These are phyloP conservation scores for Acrobasis suavella DNA, from an alignment of 2,888 invertebrate species.

Conservation along the genomic window DNA sequence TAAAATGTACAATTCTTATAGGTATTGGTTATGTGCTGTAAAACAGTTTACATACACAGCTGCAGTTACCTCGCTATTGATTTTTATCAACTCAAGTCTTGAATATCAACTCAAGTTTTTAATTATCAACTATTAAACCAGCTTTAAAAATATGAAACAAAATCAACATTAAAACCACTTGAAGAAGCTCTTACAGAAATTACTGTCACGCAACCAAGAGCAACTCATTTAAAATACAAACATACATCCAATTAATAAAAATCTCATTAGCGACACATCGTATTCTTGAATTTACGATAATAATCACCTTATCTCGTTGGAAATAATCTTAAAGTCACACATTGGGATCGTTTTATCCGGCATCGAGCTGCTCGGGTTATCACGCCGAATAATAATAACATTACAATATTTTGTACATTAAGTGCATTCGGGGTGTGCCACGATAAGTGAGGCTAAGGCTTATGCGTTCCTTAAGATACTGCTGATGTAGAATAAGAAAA, in stretches of 20 bases:
- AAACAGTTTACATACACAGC: too few relatives aligned
- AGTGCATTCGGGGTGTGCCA: constrained; percentile 68
- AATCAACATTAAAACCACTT: constrained; percentile 15
- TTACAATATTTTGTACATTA: constrained; percentile 79
- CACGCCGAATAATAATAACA: constrained; percentile 76
- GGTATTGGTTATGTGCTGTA: too few relatives aligned
- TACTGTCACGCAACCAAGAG: constrained; percentile 13
- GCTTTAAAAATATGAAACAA: constrained; percentile 2
- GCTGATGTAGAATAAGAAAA: constrained; percentile 40
- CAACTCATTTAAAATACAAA: constrained; percentile 23
- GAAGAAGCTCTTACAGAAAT: constrained; percentile 18
- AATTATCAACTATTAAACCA: not conserved
- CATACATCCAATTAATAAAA: constrained; percentile 40
- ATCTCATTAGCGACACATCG: constrained; percentile 32
- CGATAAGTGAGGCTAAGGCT: constrained; percentile 63
- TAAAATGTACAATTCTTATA: too few relatives aligned
- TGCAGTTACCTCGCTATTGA: not conserved
- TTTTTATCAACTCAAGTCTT: not conserved
- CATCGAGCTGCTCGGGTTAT: constrained; percentile 63
- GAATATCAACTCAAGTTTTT: not conserved
- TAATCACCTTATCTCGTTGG: constrained; percentile 47
- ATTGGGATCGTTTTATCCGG: constrained; percentile 69
- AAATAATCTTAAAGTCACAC: constrained; percentile 59
- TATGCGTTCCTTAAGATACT: constrained; percentile 56
- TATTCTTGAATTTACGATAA: constrained; percentile 47